Conservation (phyloP, 2,113 vertebrate genomes). For the Halichoerus grypus region DNA sequence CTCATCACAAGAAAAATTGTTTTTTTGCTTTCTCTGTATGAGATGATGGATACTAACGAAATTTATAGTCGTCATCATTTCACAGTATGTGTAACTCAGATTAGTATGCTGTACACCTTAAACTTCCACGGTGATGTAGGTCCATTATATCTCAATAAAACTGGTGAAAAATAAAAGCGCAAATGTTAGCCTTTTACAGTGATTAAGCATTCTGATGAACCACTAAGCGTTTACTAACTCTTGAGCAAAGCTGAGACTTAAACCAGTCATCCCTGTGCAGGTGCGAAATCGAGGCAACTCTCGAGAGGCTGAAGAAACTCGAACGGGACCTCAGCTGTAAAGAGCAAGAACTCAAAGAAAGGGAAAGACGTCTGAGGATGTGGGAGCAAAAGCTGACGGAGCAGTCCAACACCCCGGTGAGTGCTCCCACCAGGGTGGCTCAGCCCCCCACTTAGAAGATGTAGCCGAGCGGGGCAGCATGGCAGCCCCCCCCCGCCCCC, state of each 20-base stretch:
- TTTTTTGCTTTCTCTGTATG: not conserved
- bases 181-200: conserved; percentile 77
- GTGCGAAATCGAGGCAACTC: conserved; percentile 98
- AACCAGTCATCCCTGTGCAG: conserved; percentile 87
- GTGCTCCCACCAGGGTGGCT: conserved; percentile 74
- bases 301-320: conserved; percentile 98
- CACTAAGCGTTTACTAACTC: conserved; percentile 77
- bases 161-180: conserved; percentile 68
- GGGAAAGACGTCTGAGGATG: conserved; percentile 96
- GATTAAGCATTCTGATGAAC: conserved; percentile 77
- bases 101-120: no score
- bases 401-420: conserved; percentile 97
- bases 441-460: not conserved
- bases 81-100: not conserved
- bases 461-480: conserved; percentile 70
- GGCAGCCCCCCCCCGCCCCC: not conserved
- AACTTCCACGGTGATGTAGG: no score
- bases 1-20: not conserved
- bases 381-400: conserved; percentile 99
- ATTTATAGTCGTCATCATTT: not conserved
- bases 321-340: conserved; percentile 99
- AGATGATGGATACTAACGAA: not conserved
- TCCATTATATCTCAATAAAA: not conserved
- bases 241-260: conserved; percentile 79
- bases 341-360: conserved; percentile 97